phyloP scores from a whole-genome alignment of 2,113 vertebrate genomes.

The Copsychus sechellarum region DNA sequence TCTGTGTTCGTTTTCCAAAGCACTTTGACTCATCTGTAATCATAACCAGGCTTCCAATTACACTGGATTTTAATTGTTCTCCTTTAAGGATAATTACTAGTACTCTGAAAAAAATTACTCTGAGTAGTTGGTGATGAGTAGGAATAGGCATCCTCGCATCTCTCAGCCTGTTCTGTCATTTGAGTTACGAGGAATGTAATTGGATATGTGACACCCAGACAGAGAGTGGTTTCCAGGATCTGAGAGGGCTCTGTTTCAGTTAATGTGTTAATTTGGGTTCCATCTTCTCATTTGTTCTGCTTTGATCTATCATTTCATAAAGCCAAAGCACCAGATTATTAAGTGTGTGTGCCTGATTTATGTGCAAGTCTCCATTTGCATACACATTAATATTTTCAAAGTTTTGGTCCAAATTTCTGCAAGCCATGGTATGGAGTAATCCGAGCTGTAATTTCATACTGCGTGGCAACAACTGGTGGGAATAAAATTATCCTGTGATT shows the following conservation, averaged over 20 bases:
- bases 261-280: constrained; percentile 66
- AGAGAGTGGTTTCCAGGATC: constrained; percentile 57
- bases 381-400: constrained; percentile 47
- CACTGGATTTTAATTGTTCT: constrained; percentile 36
- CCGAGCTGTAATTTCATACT: not conserved
- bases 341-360: constrained; percentile 35
- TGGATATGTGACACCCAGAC: constrained; percentile 55
- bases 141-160: constrained; percentile 8
- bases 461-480: constrained; percentile 6
- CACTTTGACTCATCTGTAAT: constrained; percentile 55
- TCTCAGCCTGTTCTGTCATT: constrained; percentile 42
- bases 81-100: constrained; percentile 52
- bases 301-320: constrained; percentile 64
- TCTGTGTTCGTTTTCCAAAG: constrained; percentile 60
- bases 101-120: constrained; percentile 32
- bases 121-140: constrained; percentile 40
- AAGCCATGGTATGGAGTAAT: constrained; percentile 47
- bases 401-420: constrained; percentile 57
- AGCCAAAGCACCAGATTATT: constrained; percentile 29
- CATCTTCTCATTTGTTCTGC: constrained; percentile 64
- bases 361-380: constrained; percentile 44
- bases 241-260: constrained; percentile 51
- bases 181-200: constrained; percentile 62
- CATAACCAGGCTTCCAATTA: constrained; percentile 58
- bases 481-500: constrained; percentile 38